Conservation (phyloP, 1,140 invertebrate genomes). For the Matsumurasca onukii region DNA sequence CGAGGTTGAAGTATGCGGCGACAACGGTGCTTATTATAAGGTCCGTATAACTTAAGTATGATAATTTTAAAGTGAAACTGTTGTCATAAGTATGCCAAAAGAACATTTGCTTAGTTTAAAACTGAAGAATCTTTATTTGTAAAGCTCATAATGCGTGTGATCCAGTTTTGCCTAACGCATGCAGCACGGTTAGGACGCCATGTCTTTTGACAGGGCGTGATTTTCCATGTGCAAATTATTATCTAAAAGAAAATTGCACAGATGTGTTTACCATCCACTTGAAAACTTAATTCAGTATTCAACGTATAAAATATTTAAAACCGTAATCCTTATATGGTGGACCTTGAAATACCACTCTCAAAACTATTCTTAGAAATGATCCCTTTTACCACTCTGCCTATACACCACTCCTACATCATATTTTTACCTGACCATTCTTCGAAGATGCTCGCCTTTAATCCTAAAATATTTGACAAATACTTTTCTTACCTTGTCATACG, state of each 20-base stretch:
- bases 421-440: too few relatives aligned
- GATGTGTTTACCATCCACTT: too few relatives aligned
- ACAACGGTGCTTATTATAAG: constrained; percentile 98
- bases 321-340: too few relatives aligned
- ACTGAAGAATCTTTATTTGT: background rate
- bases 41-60: constrained; percentile 58
- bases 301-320: too few relatives aligned
- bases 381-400: too few relatives aligned
- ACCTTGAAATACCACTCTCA: too few relatives aligned
- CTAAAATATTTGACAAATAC: too few relatives aligned
- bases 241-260: background rate
- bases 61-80: background rate
- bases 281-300: too few relatives aligned
- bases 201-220: constrained; percentile 77
- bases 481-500: too few relatives aligned
- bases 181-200: constrained; percentile 65
- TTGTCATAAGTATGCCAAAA: background rate
- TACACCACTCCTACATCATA: too few relatives aligned
- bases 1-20: constrained; percentile 94
- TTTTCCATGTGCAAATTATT: constrained; percentile 56
- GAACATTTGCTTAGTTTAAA: background rate
- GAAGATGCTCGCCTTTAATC: too few relatives aligned
- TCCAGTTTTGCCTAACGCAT: background rate
- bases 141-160: background rate
- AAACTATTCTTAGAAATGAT: too few relatives aligned